Evolutionary conservation across 2,888 invertebrate genomes (phyloP).

Genomic region (Ganaspis brasiliensis): DNA sequence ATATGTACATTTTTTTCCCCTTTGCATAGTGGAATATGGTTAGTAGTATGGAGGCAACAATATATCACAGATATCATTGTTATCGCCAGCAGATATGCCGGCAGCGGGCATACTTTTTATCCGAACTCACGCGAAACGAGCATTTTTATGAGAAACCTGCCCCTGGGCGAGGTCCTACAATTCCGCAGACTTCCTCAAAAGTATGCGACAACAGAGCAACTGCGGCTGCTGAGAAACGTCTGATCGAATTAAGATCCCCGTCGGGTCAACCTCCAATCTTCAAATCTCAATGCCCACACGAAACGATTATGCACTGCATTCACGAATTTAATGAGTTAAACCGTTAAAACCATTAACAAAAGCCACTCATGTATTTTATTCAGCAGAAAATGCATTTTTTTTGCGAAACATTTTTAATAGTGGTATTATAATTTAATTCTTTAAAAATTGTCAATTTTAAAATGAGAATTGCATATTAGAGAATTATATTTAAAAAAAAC

Average conservation of each 20-base stretch:
- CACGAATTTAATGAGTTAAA: constrained; percentile 30
- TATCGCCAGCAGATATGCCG: constrained; percentile 72
- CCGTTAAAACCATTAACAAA: constrained; percentile 16
- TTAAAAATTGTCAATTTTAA: too few relatives aligned
- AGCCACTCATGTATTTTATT: background rate
- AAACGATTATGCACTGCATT: constrained; percentile 39
- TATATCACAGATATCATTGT: constrained; percentile 79
- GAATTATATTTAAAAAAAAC: too few relatives aligned
- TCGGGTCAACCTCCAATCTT: constrained; percentile 38
- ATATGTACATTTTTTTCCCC: background rate
- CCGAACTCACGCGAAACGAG: constrained; percentile 73
- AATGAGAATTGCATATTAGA: too few relatives aligned
- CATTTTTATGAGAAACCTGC: constrained; percentile 79
- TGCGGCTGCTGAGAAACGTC: constrained; percentile 48
- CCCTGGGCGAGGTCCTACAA: constrained; percentile 54
- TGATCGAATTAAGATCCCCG: constrained; percentile 43
- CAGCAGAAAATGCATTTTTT: too few relatives aligned
- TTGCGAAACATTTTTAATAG: too few relatives aligned
- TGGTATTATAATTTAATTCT: too few relatives aligned
- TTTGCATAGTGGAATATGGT: constrained; percentile 24
- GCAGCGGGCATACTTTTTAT: constrained; percentile 58
- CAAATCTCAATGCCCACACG: constrained; percentile 35
- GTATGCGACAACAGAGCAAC: constrained; percentile 46
- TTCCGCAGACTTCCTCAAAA: constrained; percentile 46
- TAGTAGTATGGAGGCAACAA: constrained; percentile 67